phyloP scores from a whole-genome alignment of 2,113 vertebrate genomes.

The Platichthys flesus region DNA sequence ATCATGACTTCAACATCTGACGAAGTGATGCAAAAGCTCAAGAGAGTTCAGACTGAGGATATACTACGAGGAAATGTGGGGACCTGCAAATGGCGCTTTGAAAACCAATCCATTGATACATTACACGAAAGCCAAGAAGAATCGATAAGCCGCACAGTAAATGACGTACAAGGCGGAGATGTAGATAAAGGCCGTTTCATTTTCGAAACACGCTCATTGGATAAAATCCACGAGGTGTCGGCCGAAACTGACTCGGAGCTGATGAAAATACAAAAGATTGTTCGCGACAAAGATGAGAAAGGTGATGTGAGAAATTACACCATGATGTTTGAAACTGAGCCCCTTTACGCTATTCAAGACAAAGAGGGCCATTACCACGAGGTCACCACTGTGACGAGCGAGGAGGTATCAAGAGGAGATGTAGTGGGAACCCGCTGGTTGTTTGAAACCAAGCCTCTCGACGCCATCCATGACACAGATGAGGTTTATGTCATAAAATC shows the following conservation, averaged over 20 bases:
- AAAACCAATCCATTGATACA: constrained; percentile 88
- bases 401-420: constrained; percentile 89
- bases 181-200: constrained; percentile 89
- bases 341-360: constrained; percentile 92
- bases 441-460: constrained; percentile 94
- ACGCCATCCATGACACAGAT: constrained; percentile 87
- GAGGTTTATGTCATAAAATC: constrained; percentile 90
- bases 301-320: constrained; percentile 90
- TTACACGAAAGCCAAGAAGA: constrained; percentile 81
- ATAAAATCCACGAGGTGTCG: constrained; percentile 86
- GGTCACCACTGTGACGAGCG: constrained; percentile 92
- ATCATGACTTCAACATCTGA: constrained; percentile 88
- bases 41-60: constrained; percentile 85
- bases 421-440: constrained; percentile 90
- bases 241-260: constrained; percentile 72
- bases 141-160: constrained; percentile 80
- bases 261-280: constrained; percentile 72
- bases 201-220: constrained; percentile 90
- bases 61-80: constrained; percentile 90
- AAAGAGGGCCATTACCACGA: constrained; percentile 90
- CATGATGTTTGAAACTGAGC: constrained; percentile 92
- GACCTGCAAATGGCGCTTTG: constrained; percentile 89
- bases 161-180: constrained; percentile 88
- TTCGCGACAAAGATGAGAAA: constrained; percentile 83
- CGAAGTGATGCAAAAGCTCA: constrained; percentile 85